Conservation (phyloP, 2,888 invertebrate genomes). For the Luperina testacea region DNA sequence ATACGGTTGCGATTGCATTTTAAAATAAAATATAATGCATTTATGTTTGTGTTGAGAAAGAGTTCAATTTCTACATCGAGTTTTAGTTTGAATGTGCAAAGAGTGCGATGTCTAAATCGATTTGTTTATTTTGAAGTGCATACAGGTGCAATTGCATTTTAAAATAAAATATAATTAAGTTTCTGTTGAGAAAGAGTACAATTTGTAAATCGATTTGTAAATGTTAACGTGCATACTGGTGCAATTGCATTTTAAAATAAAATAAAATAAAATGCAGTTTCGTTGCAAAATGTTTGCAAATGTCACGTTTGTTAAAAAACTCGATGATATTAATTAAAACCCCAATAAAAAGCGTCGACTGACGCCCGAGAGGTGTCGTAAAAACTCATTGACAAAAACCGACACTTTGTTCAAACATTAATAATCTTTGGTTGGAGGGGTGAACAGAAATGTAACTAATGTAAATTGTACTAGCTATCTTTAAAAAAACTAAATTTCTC, state of each 20-base stretch:
- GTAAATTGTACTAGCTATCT: not conserved
- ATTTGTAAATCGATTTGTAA: constrained; percentile 36
- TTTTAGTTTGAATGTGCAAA: constrained; percentile 18
- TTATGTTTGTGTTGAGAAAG: not conserved
- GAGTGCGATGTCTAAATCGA: not conserved
- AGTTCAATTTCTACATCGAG: constrained; percentile 20
- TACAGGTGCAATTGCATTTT: not conserved
- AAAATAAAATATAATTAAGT: not conserved
- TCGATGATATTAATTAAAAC: not conserved
- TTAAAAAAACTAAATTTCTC: not conserved
- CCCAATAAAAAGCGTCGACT: not conserved
- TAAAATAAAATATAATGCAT: not conserved
- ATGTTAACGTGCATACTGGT: constrained; percentile 13
- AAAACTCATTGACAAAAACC: not conserved
- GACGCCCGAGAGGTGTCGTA: not conserved
- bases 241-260: not conserved
- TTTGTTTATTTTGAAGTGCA: constrained; percentile 1
- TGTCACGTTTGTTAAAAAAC: not conserved
- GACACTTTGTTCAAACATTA: not conserved
- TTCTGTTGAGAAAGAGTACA: constrained; percentile 12
- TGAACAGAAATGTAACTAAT: not conserved
- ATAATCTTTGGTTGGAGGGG: not conserved
- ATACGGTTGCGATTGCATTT: constrained; percentile 2
- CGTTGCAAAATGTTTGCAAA: not conserved
- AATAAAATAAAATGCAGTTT: not conserved